A percentile compares a stretch with the other conserved stretches of the same genome.
These are phyloP conservation scores for Pangasianodon gigas DNA, from an alignment of 2,113 vertebrate species.

Conservation along the genomic window DNA sequence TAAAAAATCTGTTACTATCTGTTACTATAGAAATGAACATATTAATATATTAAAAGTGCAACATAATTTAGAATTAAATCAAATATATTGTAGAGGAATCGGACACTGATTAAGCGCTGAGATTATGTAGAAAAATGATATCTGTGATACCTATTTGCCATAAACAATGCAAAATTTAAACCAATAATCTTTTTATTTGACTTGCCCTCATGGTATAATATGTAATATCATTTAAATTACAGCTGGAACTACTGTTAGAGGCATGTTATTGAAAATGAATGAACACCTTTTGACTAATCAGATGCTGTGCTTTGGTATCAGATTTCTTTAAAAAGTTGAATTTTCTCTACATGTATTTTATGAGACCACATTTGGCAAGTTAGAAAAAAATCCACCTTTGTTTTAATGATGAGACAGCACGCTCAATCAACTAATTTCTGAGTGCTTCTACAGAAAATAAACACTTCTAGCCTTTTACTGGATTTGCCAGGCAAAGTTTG, in stretches of 20 bases:
- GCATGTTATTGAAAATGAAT: neutral
- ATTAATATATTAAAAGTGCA: no score
- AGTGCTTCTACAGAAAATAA: slow-evolving; percentile 38
- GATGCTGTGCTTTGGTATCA: neutral
- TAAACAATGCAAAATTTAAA: neutral
- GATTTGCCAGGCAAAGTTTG: slow-evolving; percentile 37
- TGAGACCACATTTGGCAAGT: neutral
- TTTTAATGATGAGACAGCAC: neutral
- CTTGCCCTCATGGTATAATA: neutral
- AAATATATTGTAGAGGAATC: neutral
- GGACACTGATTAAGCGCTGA: neutral
- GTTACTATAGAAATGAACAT: neutral
- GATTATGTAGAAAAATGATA: neutral
- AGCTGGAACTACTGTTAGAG: neutral
- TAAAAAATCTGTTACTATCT: neutral
- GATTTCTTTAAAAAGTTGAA: neutral
- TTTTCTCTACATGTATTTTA: no score
- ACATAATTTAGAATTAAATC: no score
- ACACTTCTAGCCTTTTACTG: neutral
- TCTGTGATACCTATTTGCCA: neutral
- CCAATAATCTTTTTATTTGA: neutral
- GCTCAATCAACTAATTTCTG: neutral
- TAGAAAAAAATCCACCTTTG: neutral
- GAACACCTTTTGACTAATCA: neutral
- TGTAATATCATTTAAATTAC: neutral